Conservation (phyloP, 1,140 invertebrate genomes). For the Venustaconcha ellipsiformis region DNA sequence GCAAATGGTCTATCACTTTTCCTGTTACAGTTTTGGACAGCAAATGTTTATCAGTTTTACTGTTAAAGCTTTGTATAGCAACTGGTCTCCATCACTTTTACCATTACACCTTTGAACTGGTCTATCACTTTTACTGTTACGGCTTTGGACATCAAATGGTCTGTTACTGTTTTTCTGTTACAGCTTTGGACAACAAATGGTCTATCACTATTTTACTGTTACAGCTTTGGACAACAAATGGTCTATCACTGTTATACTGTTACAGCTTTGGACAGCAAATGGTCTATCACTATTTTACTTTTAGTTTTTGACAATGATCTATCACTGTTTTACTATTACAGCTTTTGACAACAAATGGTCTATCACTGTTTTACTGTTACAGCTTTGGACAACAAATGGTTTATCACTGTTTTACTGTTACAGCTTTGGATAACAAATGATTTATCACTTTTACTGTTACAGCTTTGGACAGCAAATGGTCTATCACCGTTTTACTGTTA, state of each 20-base stretch:
- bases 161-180: too few species aligned
- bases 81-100: too few species aligned
- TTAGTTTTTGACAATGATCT: background rate
- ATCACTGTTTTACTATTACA: slow-evolving; percentile 23
- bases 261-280: slow-evolving; percentile 65
- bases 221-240: slow-evolving; percentile 67
- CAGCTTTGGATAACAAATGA: slow-evolving; percentile 70
- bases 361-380: slow-evolving; percentile 71
- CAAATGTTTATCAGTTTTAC: too few species aligned
- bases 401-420: slow-evolving; percentile 72
- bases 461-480: slow-evolving; percentile 70
- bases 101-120: too few species aligned
- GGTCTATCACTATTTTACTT: slow-evolving; percentile 74
- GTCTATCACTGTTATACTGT: slow-evolving; percentile 73
- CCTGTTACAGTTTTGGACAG: background rate
- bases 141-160: background rate
- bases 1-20: background rate
- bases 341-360: slow-evolving; percentile 71
- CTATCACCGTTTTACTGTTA: slow-evolving; percentile 70
- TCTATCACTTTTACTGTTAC: too few species aligned
- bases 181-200: too few species aligned
- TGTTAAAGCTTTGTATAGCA: too few species aligned
- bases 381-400: slow-evolving; percentile 70
- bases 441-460: slow-evolving; percentile 72
- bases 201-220: slow-evolving; percentile 5